Evolutionary conservation across 2,113 vertebrate species (phyloP).

Genomic region (Paraplagusia blochii): DNA sequence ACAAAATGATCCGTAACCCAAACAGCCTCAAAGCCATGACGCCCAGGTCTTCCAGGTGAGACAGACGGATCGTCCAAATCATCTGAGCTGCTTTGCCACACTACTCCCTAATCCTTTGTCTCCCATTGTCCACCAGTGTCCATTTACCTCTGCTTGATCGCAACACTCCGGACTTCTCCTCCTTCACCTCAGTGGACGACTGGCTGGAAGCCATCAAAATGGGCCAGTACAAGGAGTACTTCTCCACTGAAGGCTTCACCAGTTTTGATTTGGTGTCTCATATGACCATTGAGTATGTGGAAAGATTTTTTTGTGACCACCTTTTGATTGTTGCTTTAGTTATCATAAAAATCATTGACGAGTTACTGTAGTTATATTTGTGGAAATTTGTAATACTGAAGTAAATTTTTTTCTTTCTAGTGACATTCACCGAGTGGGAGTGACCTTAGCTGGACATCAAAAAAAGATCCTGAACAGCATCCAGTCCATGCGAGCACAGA

Average conservation of each 20-base stretch:
- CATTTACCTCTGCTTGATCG: slow-evolving; percentile 93
- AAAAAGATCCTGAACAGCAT: slow-evolving; percentile 98
- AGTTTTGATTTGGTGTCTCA: slow-evolving; percentile 92
- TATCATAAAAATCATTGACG: no score
- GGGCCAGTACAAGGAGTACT: slow-evolving; percentile 97
- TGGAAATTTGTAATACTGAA: background rate
- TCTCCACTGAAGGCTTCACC: slow-evolving; percentile 84
- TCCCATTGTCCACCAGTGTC: slow-evolving; percentile 73
- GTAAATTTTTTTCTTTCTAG: slow-evolving; percentile 66
- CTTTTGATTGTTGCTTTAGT: no score
- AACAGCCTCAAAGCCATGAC: slow-evolving; percentile 92
- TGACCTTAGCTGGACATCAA: slow-evolving; percentile 95
- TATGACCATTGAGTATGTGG: slow-evolving; percentile 94
- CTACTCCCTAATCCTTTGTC: background rate
- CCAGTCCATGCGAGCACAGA: slow-evolving; percentile 97
- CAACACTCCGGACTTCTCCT: slow-evolving; percentile 91
- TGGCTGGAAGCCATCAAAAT: slow-evolving; percentile 98
- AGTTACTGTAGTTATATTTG: no score
- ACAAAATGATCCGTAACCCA: slow-evolving; percentile 97
- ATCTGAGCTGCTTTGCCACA: no score
- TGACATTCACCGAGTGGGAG: slow-evolving; percentile 91
- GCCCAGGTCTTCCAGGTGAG: slow-evolving; percentile 88
- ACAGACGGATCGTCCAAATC: background rate
- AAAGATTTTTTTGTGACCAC: background rate
- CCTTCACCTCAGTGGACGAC: slow-evolving; percentile 91